phyloP scores from a whole-genome alignment of 2,113 vertebrate species.

The Lamprologus speciosus region DNA sequence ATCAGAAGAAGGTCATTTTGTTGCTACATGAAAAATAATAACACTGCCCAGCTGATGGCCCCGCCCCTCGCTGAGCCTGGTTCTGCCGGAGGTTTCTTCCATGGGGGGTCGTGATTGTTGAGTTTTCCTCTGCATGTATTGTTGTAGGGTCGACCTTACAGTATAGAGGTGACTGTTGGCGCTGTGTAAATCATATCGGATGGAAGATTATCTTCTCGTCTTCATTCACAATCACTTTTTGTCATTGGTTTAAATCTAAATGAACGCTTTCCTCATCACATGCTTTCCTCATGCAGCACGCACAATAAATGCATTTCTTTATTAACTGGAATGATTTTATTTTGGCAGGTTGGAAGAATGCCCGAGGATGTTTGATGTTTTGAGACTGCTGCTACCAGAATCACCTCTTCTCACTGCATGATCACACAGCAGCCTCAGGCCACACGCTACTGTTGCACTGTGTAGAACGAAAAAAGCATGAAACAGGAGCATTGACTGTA shows the following conservation, averaged over 20 bases:
- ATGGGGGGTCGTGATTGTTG: neutral
- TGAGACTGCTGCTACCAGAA: neutral
- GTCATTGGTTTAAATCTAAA: neutral
- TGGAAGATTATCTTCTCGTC: neutral
- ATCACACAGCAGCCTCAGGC: neutral
- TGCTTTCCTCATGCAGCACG: neutral
- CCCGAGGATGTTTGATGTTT: neutral
- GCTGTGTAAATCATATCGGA: neutral
- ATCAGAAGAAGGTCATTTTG: neutral
- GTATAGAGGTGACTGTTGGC: neutral
- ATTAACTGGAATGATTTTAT: neutral
- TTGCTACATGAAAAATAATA: neutral
- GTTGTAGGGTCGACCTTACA: neutral
- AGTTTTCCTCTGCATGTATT: neutral
- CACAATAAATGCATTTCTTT: accelerated
- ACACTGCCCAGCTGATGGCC: neutral
- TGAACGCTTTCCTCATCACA: neutral
- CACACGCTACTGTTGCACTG: neutral
- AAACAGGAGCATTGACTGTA: neutral
- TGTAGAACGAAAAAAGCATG: neutral
- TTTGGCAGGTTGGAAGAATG: neutral
- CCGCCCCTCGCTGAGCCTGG: neutral
- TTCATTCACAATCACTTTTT: neutral
- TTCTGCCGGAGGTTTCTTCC: neutral
- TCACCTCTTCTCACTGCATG: neutral